Evolutionary conservation across 2,113 vertebrate species (phyloP), one percentile per base, ranked within the genome.

Genomic region (Sphyrna mokarran): DNA sequence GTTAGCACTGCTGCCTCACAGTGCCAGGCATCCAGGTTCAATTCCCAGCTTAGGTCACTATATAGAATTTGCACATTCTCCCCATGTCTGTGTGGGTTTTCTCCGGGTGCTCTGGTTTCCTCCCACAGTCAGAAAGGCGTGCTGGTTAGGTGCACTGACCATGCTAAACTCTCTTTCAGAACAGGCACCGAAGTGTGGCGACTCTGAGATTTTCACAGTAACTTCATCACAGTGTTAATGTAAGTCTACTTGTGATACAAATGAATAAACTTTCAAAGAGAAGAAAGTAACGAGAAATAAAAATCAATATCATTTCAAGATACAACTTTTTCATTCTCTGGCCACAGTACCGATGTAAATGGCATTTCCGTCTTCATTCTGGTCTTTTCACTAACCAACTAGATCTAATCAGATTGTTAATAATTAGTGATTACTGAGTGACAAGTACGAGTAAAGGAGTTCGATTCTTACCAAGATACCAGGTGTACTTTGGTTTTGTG

Each of bases 401-500:
- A 14, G 14, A 18, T 83, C 78, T 40, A 89, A 48, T 14, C 54
- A 29, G 48, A 89, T 20, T 48, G 48, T 23, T 14, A 63, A 40
- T 20, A 66, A 33, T 63, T 6, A 37, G 58, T 91, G 61, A n/a
- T 66, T 16, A 20, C 23, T n/a, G 33, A 61, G 16, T 14, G 33
- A 63, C 23, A 11, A 89, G 48, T 14, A 29, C 8, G 61, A 29
- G 48, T 6, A 83, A 89, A 54, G 11, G 14, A 83, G n/a, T 33
- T 66, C 18, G 16, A n/a, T 66, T 6, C 89, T 91, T 91, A 91
- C 89, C 89, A 91, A 14, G 89, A 61, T 8, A 33, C 89, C 61
- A 91, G 89, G 5, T 91, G 89, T 14, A 91, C 6, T 66, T 91
- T 91, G 58, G 89, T 91, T 91, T 91, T 63, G 89, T 91, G 89